Conservation (phyloP, 2,888 invertebrate genomes). For the Tineola bisselliella region DNA sequence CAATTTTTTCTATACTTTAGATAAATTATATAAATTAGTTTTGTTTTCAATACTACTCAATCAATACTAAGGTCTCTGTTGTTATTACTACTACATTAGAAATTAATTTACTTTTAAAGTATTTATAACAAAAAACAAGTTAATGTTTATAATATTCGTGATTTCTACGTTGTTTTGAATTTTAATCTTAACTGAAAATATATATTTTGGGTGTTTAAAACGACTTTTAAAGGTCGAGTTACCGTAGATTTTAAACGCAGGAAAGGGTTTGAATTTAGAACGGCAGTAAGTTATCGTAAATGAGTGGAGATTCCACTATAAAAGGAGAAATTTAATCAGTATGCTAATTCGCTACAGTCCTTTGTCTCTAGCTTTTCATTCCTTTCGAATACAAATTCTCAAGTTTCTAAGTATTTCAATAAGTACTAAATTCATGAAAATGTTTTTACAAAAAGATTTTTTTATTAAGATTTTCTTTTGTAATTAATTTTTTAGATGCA, state of each 20-base stretch:
- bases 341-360: constrained; percentile 6
- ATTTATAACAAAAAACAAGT: no score
- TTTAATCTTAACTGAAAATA: not conserved
- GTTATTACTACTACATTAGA: no score
- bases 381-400: constrained; percentile 5
- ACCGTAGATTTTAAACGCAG: constrained; percentile 2
- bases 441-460: not conserved
- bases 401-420: constrained; percentile 2
- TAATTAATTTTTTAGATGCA: no score
- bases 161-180: not conserved
- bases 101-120: no score
- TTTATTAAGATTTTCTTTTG: no score
- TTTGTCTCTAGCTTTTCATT: not conserved
- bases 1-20: no score
- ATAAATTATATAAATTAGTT: no score
- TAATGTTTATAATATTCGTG: not conserved
- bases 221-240: not conserved
- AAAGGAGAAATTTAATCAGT: constrained; percentile 10
- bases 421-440: not conserved
- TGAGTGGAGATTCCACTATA: constrained; percentile 7
- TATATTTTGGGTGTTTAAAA: not conserved
- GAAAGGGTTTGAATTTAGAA: constrained; percentile 4
- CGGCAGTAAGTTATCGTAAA: constrained; percentile 8
- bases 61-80: no score
- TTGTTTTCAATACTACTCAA: no score